These are phyloP conservation scores for Nasonia longicornis DNA, from an alignment of 1,140 invertebrate genomes.

Conservation along the genomic window DNA sequence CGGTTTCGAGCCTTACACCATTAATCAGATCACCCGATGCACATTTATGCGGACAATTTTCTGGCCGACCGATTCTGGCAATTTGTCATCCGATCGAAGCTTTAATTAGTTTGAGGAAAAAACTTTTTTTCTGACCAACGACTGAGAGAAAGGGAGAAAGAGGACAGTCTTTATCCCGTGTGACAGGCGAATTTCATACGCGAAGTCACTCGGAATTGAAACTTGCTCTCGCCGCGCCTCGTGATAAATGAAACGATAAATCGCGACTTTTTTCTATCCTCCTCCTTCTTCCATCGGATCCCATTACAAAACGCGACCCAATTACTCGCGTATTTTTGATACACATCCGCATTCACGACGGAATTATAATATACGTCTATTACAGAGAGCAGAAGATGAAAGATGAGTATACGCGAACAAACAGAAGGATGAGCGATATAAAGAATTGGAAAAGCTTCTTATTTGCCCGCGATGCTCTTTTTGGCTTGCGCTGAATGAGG, in stretches of 20 bases:
- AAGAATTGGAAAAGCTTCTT: background rate
- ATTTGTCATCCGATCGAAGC: slow-evolving; percentile 20
- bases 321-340: background rate
- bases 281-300: background rate
- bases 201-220: slow-evolving; percentile 40
- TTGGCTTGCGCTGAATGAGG: background rate
- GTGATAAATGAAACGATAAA: slow-evolving; percentile 51
- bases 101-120: slow-evolving; percentile 33
- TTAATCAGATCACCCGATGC: slow-evolving; percentile 5
- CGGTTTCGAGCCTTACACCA: background rate
- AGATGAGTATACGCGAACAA: background rate
- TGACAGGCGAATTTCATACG: slow-evolving; percentile 32
- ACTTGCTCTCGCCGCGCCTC: slow-evolving; percentile 34
- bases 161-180: background rate
- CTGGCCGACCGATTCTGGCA: background rate
- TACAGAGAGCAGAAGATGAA: background rate
- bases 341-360: background rate
- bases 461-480: background rate
- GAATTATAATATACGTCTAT: background rate
- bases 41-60: slow-evolving; percentile 20
- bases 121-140: background rate
- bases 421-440: background rate
- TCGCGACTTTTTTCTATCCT: slow-evolving; percentile 1
- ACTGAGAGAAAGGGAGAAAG: no score
- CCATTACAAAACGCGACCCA: background rate